Conservation (phyloP, 2,888 invertebrate species). For the Dryococelus australis region DNA sequence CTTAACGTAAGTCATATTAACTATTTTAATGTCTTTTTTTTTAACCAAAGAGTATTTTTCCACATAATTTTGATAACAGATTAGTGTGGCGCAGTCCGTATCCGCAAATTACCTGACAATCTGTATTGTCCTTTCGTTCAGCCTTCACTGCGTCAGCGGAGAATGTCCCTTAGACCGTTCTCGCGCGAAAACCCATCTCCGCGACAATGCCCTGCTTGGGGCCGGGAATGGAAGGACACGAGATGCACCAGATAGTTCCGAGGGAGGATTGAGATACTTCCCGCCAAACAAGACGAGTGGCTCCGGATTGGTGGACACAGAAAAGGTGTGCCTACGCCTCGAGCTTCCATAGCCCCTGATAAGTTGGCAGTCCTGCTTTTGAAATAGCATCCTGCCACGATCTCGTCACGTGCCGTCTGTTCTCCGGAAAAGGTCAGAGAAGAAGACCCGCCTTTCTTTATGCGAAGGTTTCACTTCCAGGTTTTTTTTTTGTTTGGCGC, state of each 20-base stretch:
- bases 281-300: constrained; percentile 10
- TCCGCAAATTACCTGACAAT: too few relatives aligned
- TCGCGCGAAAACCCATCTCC: not conserved
- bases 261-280: not conserved
- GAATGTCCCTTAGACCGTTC: not conserved
- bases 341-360: not conserved
- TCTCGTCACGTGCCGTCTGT: not conserved
- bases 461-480: not conserved
- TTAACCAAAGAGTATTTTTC: too few relatives aligned
- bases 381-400: not conserved
- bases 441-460: not conserved
- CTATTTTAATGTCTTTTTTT: too few relatives aligned
- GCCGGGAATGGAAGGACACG: not conserved
- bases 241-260: not conserved
- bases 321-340: constrained; percentile 17
- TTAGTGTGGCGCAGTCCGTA: too few relatives aligned
- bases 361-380: not conserved
- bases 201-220: not conserved
- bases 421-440: not conserved
- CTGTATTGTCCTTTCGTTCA: too few relatives aligned
- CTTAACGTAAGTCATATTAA: too few relatives aligned
- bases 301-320: not conserved
- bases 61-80: too few relatives aligned
- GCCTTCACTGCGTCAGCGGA: too few relatives aligned
- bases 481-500: not conserved